Conservation (phyloP, 2,888 invertebrate species). For the Cheilosia vernalis region DNA sequence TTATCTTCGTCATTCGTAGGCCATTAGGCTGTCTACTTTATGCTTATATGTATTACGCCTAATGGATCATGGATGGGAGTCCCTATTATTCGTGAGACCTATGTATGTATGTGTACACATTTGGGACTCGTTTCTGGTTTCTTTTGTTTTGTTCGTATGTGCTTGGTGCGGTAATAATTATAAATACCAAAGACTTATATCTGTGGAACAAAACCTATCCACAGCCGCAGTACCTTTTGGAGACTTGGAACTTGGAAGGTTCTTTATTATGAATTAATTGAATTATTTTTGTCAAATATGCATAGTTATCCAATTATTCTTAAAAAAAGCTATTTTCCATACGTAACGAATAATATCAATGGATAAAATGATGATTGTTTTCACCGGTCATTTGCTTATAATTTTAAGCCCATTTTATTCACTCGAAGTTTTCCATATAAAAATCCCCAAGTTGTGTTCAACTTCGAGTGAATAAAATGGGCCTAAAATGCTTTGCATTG, state of each 20-base stretch:
- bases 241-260: background rate
- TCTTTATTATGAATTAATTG: background rate
- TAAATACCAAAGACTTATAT: constrained; percentile 12
- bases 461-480: too few relatives aligned
- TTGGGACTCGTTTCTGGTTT: background rate
- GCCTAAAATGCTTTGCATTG: too few relatives aligned
- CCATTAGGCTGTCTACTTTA: constrained; percentile 25
- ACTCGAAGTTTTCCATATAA: too few relatives aligned
- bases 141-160: background rate
- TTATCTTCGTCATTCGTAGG: constrained; percentile 19
- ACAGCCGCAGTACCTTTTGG: background rate
- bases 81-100: constrained; percentile 19
- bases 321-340: too few relatives aligned
- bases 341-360: too few relatives aligned
- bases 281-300: too few relatives aligned
- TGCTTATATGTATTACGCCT: constrained; percentile 21
- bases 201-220: background rate
- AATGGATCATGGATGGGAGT: constrained; percentile 45
- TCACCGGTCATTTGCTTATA: too few relatives aligned
- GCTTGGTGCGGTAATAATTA: constrained; percentile 27
- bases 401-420: too few relatives aligned
- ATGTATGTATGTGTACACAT: background rate
- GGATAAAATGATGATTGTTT: too few relatives aligned
- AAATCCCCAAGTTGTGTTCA: too few relatives aligned
- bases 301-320: too few relatives aligned